Base-by-base conservation (phyloP, 2,888 invertebrate genomes). In the Hermaeophaga mercurialis region DNA sequence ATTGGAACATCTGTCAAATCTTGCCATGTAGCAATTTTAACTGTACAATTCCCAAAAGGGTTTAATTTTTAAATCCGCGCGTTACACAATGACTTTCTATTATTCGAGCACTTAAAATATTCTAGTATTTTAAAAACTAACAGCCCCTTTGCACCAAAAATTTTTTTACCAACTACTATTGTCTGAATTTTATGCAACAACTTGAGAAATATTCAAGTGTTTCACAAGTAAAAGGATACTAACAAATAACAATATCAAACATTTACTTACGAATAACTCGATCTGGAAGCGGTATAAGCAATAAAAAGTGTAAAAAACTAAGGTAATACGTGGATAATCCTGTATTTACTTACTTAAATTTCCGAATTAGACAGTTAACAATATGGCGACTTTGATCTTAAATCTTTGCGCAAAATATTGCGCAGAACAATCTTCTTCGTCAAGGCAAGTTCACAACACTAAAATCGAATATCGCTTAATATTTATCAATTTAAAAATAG, bases 291-390 rank as follows among this genome's bases (percentile, higher is more conserved):
- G 66, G 58, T 58, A 56, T 47, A 50, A 38, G 53, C 47, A 52
- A 46, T 46, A 8, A 60, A 63, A 64, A 54, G 38, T 56, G 44
- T 39, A 55, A 63, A 43, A 62, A 66, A 62, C 59, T 60, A 59
- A 58, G 53, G 59, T 56, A 60, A 66, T 64, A 66, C 63, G 66
- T 64, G 63, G 63, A 66, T 69, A 70, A 69, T 68, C 67, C 64
- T 71, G 66, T 75, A 76, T 76, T 76, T 78, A 78, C 78, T 77
- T 77, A 76, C 77, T 74, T 73, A 74, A 76, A 76, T 77, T 72
- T 77, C 75, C 73, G 72, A 75, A 75, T 65, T 76, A 75, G 76
- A 75, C 77, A 75, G 77, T 75, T 75, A 75, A 66, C 74, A 78
- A 78, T 78, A 78, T 78, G 78, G 78, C 78, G 77, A 78, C 78